A percentile compares a stretch with the other conserved stretches of the same genome.
phyloP scores from a whole-genome alignment of 2,888 invertebrate genomes.

The Amphipyra tragopoginis region DNA sequence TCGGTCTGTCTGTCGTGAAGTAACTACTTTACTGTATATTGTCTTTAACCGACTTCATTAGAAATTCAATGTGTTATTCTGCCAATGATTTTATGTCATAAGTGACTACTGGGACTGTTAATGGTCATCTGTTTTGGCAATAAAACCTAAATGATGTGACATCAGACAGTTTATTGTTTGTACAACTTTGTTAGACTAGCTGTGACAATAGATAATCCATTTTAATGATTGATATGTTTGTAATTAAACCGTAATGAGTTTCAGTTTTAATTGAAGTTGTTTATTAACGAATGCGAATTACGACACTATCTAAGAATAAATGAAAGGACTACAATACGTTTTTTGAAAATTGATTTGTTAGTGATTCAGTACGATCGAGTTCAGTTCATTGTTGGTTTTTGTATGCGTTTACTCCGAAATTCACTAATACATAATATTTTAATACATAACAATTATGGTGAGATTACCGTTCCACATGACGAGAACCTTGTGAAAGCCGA shows the following conservation, averaged over 20 bases:
- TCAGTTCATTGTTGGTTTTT: too few relatives aligned
- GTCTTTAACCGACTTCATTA: neutral
- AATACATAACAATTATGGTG: too few relatives aligned
- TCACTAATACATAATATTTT: too few relatives aligned
- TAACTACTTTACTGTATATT: neutral
- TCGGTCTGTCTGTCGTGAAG: too few relatives aligned
- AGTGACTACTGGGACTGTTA: slow-evolving; percentile 8
- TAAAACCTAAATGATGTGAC: slow-evolving; percentile 37
- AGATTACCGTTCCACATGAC: too few relatives aligned
- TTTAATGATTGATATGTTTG: slow-evolving; percentile 17
- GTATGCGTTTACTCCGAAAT: too few relatives aligned
- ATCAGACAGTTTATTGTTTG: slow-evolving; percentile 27
- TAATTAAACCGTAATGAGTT: slow-evolving; percentile 10
- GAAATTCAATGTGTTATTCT: slow-evolving; percentile 6
- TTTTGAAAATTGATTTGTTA: neutral
- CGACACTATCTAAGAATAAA: neutral
- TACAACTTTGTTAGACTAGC: slow-evolving; percentile 17
- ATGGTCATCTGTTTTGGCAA: slow-evolving; percentile 14
- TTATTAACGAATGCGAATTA: neutral
- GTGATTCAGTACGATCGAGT: too few relatives aligned
- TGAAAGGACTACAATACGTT: neutral
- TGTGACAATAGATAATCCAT: slow-evolving; percentile 30
- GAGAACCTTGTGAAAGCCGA: too few relatives aligned
- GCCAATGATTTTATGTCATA: slow-evolving; percentile 13
- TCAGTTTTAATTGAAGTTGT: slow-evolving; percentile 10